A percentile compares a stretch with the other conserved stretches of the same genome.
These are phyloP conservation scores for Neopelma chrysocephalum DNA, from an alignment of 2,797 vertebrate genomes.

Conservation along the genomic window DNA sequence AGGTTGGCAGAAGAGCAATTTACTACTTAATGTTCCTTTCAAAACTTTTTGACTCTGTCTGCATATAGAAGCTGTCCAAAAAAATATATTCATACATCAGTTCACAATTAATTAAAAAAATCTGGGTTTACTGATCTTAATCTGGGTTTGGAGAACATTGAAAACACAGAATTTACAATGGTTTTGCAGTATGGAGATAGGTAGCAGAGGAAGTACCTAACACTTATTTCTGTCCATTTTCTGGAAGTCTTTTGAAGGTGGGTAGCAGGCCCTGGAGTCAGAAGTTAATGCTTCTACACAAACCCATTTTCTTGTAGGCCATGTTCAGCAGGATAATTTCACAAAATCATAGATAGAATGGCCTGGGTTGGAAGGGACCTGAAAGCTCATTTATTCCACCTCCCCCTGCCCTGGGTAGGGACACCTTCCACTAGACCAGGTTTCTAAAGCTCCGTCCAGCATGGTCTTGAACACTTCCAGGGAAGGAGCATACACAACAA, in stretches of 20 bases:
- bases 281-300: not conserved
- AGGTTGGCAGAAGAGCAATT: not conserved
- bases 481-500: not conserved
- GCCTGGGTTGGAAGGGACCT: not conserved
- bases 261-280: not conserved
- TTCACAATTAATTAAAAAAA: not conserved
- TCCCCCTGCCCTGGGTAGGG: not conserved
- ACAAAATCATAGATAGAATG: not conserved
- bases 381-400: not conserved
- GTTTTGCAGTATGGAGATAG: not conserved
- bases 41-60: not conserved
- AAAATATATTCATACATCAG: not conserved
- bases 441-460: fast-evolving
- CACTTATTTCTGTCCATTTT: not conserved
- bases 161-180: not conserved
- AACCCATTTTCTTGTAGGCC: not conserved
- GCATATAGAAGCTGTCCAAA: not conserved
- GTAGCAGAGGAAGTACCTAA: not conserved
- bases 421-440: not conserved
- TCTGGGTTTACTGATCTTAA: not conserved
- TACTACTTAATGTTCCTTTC: not conserved
- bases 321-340: not conserved
- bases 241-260: not conserved
- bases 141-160: not conserved
- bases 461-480: not conserved